Evolutionary conservation across 1,140 invertebrate species (phyloP).

Genomic region (Homarus americanus): DNA sequence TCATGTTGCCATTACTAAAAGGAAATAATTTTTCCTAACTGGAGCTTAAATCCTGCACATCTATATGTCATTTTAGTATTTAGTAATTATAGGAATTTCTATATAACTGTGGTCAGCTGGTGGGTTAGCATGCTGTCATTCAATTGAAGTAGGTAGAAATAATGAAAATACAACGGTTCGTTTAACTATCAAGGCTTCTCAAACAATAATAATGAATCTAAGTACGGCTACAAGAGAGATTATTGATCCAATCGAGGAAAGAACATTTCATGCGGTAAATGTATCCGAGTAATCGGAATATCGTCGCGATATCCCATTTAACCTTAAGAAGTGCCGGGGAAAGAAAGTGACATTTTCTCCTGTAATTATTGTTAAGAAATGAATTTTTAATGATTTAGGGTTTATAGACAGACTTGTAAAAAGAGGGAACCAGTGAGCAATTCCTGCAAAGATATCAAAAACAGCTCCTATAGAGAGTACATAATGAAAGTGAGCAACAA

Average conservation of each 20-base stretch:
- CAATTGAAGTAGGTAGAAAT: not conserved
- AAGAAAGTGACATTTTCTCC: slow-evolving; percentile 81
- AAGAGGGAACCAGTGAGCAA: slow-evolving; percentile 77
- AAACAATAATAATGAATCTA: slow-evolving; percentile 35
- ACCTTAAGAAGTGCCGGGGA: slow-evolving; percentile 86
- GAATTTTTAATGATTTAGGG: slow-evolving; percentile 30
- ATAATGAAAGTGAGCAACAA: slow-evolving; percentile 87
- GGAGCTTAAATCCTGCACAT: slow-evolving; percentile 46
- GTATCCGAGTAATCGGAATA: slow-evolving; percentile 86
- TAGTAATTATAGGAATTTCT: slow-evolving; percentile 81
- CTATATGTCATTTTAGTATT: slow-evolving; percentile 78
- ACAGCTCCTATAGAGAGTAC: slow-evolving; percentile 78
- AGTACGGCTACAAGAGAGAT: slow-evolving; percentile 45
- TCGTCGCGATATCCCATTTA: slow-evolving; percentile 86
- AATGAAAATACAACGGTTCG: not conserved
- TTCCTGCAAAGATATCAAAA: slow-evolving; percentile 78
- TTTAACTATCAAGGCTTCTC: slow-evolving; percentile 32
- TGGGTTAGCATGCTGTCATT: slow-evolving; percentile 76
- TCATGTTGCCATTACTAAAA: slow-evolving; percentile 52
- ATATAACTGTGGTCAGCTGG: slow-evolving; percentile 81
- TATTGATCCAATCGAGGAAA: slow-evolving; percentile 38
- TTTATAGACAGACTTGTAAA: slow-evolving; percentile 59
- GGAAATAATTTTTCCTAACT: slow-evolving; percentile 1
- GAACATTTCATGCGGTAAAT: slow-evolving; percentile 80
- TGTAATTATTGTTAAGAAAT: slow-evolving; percentile 48